Evolutionary conservation across 2,797 vertebrate species (phyloP), one percentile per base, ranked within the genome.

Genomic region (Coranthus polyacanthus): DNA sequence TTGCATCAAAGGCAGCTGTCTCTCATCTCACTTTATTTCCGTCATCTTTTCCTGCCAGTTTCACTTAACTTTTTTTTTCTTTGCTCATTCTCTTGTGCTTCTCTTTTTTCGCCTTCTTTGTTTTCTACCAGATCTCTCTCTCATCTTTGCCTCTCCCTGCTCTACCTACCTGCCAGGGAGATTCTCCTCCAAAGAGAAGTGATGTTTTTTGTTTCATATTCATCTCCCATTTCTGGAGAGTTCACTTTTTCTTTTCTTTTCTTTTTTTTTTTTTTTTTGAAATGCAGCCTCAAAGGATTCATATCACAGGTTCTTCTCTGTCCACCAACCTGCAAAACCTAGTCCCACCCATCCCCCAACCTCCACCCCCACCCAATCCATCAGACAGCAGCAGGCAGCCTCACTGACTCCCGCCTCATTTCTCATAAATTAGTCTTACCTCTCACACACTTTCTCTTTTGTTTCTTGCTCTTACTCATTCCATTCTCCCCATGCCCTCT

Each of bases 381-480:
- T 91, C 88, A 88, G 79, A 84, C 79, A 79, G 85, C 76, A 76
- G 78, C 82, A 88, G 84, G 62, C 81, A 80, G 87, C 81, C 81
- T 87, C 81, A 62, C 81, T 4, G 65, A 89, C 82, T 87, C 81
- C 80, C 74, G 84, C 82, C 84, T 90, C 87, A 88, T 90, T 89
- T 91, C 88, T 92, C 88, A 90, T 88, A 88, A 91, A 92, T 92
- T 88, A 90, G 88, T 88, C 87, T 79, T 90, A 87, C 87, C 85
- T 85, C 85, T 90, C 89, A 77, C 84, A 88, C 87, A 89, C 89
- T 89, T 89, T 90, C 85, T 86, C 85, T 82, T 89, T 88, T 91
- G 85, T 90, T 85, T 89, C 85, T 81, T 70, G 74, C 79, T 83
- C 88, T 79, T 85, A 81, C 88, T 86, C 88, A 87, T 89, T 89